Evolutionary conservation across 2,113 vertebrate species (phyloP).

Genomic region (Pelvicachromis taeniatus): DNA sequence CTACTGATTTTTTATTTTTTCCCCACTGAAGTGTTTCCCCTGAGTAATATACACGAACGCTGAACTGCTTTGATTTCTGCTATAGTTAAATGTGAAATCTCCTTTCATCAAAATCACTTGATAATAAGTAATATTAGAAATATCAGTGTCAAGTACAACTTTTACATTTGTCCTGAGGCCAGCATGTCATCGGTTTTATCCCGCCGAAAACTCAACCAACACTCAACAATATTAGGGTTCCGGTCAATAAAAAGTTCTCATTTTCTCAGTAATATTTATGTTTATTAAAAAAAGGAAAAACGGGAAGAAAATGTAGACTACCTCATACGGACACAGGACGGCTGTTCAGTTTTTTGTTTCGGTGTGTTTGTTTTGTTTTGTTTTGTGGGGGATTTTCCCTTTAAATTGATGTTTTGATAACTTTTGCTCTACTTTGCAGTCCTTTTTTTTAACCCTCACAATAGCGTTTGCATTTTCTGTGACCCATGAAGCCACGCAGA

Average conservation of each 20-base stretch:
- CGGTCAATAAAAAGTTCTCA: not conserved
- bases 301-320: not conserved
- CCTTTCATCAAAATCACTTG: not conserved
- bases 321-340: rapidly evolving
- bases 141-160: not conserved
- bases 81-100: not conserved
- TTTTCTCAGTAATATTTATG: not conserved
- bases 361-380: not conserved
- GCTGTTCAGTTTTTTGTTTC: not conserved
- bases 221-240: not conserved
- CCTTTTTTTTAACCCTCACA: not conserved
- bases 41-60: rapidly evolving
- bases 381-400: rapidly evolving
- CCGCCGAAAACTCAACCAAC: not conserved
- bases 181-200: not conserved
- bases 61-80: not conserved
- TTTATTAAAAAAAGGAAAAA: not conserved
- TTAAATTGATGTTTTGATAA: not conserved
- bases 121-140: not conserved
- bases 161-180: rapidly evolving
- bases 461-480: not conserved
- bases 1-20: no score
- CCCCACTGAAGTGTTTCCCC: not conserved
- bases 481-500: not conserved
- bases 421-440: not conserved